phyloP scores from a whole-genome alignment of 2,113 vertebrate species.

The Psittacula cyanocephala region DNA sequence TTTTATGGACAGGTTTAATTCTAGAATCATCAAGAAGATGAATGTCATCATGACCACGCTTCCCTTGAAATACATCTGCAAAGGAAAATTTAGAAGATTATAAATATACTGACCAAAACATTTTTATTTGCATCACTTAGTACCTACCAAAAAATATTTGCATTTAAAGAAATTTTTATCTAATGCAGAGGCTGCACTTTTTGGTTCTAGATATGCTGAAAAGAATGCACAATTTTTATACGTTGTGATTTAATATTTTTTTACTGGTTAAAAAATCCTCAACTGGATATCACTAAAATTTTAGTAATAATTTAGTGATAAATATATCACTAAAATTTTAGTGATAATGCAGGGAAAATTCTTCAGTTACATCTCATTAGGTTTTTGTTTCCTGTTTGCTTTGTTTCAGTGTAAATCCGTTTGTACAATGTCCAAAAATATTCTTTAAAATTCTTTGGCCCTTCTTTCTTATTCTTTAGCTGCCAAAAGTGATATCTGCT shows the following conservation, averaged over 20 bases:
- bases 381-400: not conserved
- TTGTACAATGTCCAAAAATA: not conserved
- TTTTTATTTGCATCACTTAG: not conserved
- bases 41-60: not conserved
- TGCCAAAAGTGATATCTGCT: not conserved
- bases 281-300: not conserved
- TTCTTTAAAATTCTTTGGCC: not conserved
- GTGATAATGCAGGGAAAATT: not conserved
- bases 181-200: not conserved
- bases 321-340: too few species aligned
- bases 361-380: not conserved
- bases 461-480: not conserved
- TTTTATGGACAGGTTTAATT: conserved; percentile 18
- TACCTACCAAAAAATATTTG: not conserved
- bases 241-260: not conserved
- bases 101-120: not conserved
- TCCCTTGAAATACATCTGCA: not conserved
- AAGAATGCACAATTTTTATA: not conserved
- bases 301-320: too few species aligned
- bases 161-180: not conserved
- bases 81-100: not conserved
- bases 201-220: not conserved
- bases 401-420: not conserved
- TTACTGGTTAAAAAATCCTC: not conserved
- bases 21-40: not conserved